Conservation (phyloP, 2,888 invertebrate genomes). For the Odontomyia ornata region DNA sequence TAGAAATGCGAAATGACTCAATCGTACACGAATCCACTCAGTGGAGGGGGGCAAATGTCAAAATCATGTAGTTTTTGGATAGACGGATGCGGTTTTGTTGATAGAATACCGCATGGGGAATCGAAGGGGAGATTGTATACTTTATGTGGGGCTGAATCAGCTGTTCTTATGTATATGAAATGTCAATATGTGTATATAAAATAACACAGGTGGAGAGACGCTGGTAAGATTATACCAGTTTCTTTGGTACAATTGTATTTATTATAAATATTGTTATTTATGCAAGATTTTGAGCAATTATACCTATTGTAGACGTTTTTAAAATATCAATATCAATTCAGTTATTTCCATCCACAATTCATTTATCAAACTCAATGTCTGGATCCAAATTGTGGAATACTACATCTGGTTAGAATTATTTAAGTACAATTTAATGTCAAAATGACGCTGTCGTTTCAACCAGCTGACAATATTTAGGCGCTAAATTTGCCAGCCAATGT, state of each 20-base stretch:
- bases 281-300: too few species aligned
- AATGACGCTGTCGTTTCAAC: background rate
- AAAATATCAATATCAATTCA: too few species aligned
- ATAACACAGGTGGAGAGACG: background rate
- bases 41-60: slow-evolving; percentile 31
- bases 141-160: background rate
- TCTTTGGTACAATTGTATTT: too few species aligned
- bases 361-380: too few species aligned
- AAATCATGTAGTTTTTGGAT: background rate
- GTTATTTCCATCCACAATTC: too few species aligned
- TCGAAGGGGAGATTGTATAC: background rate
- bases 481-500: background rate
- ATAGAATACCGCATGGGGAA: background rate
- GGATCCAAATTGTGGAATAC: too few species aligned
- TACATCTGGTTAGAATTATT: too few species aligned
- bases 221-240: background rate
- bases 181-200: background rate
- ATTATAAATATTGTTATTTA: too few species aligned
- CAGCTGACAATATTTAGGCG: slow-evolving; percentile 19
- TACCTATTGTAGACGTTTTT: too few species aligned
- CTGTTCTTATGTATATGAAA: background rate
- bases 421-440: too few species aligned
- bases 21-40: background rate
- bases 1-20: slow-evolving; percentile 30
- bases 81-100: background rate